These are phyloP conservation scores for Cotesia vestalis DNA, from an alignment of 1,140 invertebrate species.

Conservation along the genomic window DNA sequence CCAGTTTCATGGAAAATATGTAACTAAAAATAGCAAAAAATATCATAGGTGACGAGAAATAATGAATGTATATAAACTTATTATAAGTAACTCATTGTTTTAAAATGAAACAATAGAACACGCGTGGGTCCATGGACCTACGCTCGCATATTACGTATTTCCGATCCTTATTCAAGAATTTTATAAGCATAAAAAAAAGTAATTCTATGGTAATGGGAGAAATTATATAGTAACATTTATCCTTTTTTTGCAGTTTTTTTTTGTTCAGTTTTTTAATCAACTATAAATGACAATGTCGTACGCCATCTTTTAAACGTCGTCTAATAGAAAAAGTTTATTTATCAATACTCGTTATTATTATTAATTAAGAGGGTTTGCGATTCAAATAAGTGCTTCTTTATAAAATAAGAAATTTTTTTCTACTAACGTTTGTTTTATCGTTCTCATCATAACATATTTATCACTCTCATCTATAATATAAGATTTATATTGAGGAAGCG, in stretches of 20 bases:
- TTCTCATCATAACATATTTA: no score
- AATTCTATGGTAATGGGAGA: constrained; percentile 24
- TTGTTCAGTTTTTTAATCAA: no score
- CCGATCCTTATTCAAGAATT: constrained; percentile 25
- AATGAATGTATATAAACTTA: constrained; percentile 15
- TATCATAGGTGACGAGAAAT: constrained; percentile 7
- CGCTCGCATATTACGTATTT: constrained; percentile 24
- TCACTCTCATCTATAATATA: no score
- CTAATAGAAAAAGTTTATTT: no score
- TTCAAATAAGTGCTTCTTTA: no score
- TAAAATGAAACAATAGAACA: constrained; percentile 24
- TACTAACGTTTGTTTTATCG: no score
- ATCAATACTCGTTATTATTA: no score
- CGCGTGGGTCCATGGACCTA: constrained; percentile 28
- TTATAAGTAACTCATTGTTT: constrained; percentile 23
- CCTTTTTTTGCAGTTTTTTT: constrained; percentile 2
- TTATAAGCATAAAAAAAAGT: constrained; percentile 18
- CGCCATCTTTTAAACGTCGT: no score
- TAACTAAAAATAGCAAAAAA: constrained; percentile 16
- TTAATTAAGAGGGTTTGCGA: no score
- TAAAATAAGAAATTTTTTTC: no score
- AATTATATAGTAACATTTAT: neutral
- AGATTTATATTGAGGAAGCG: no score
- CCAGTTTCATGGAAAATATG: neutral
- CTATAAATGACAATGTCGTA: no score